Conservation (phyloP, 2,113 vertebrate genomes). For the Nothocercus julius region DNA sequence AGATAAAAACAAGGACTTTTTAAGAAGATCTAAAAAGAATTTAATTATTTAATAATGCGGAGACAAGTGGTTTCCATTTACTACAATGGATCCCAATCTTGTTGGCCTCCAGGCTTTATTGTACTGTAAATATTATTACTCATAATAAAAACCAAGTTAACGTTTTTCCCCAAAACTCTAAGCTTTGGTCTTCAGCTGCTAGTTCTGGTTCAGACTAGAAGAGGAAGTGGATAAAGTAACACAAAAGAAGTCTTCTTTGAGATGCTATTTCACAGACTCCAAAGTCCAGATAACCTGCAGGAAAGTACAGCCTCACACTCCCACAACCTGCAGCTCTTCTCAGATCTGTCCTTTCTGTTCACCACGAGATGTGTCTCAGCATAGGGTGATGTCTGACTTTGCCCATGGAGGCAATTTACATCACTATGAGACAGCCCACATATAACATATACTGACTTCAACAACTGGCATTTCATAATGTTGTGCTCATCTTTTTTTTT, state of each 20-base stretch:
- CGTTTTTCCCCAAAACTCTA: slow-evolving; percentile 22
- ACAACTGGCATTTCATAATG: not conserved
- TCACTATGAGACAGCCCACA: not conserved
- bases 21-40: slow-evolving; percentile 29
- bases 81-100: slow-evolving; percentile 62
- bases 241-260: not conserved
- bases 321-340: not conserved
- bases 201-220: not conserved
- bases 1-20: slow-evolving; percentile 55
- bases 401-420: not conserved
- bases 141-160: slow-evolving; percentile 44
- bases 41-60: slow-evolving; percentile 63
- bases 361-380: not conserved
- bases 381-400: not conserved
- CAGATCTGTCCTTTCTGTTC: not conserved
- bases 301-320: not conserved
- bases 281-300: not conserved
- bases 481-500: not conserved
- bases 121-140: slow-evolving; percentile 67
- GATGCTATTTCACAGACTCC: not conserved
- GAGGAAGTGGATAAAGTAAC: not conserved
- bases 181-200: slow-evolving; percentile 6
- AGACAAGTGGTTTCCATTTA: slow-evolving; percentile 64
- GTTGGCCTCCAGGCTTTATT: slow-evolving; percentile 57
- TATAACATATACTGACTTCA: not conserved